These are phyloP conservation scores for Babylonia areolata DNA, from an alignment of 1,140 invertebrate genomes.

Conservation along the genomic window DNA sequence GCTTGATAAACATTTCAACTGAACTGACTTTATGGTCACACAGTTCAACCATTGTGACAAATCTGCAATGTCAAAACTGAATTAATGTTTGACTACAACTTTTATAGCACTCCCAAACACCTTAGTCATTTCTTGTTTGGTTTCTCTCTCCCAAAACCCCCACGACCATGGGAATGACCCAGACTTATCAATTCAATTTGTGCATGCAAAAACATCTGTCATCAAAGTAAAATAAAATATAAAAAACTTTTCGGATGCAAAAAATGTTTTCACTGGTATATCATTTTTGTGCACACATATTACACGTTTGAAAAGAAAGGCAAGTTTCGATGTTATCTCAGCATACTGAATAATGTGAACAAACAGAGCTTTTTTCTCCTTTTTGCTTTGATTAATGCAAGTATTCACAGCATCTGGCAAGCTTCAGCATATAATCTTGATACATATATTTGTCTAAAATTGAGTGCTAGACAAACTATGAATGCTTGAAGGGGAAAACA, in stretches of 20 bases:
- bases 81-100: too few relatives aligned
- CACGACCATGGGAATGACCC: too few relatives aligned
- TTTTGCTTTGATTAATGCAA: background rate
- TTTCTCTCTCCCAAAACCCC: too few relatives aligned
- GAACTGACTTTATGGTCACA: too few relatives aligned
- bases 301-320: background rate
- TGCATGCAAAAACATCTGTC: too few relatives aligned
- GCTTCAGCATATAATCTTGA: background rate
- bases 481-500: background rate
- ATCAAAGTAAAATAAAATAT: background rate
- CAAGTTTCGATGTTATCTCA: background rate
- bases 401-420: background rate
- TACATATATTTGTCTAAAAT: background rate
- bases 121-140: too few relatives aligned
- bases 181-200: too few relatives aligned
- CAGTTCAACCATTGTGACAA: too few relatives aligned
- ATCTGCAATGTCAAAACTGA: too few relatives aligned
- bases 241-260: background rate
- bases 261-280: background rate
- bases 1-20: too few relatives aligned
- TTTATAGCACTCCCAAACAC: too few relatives aligned
- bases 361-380: background rate
- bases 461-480: background rate
- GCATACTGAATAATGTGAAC: background rate
- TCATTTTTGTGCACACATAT: background rate